Conservation (phyloP, 2,888 invertebrate species). For the Yponomeuta plumbellus region DNA sequence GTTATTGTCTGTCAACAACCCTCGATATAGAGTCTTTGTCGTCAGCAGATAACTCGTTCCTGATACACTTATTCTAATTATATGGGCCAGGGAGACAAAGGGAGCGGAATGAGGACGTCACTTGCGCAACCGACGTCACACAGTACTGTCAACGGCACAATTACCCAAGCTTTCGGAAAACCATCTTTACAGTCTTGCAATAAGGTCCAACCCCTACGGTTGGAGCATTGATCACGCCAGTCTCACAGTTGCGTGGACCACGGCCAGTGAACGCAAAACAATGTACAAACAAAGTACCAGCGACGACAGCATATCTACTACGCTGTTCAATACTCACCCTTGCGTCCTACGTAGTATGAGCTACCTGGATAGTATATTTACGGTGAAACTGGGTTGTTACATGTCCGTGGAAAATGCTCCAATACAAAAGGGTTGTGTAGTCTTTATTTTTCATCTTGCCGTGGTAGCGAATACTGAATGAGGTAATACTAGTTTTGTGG, state of each 20-base stretch:
- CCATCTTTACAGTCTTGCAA: not conserved
- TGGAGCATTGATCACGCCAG: too few species aligned
- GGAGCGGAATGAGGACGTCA: slow-evolving; percentile 3
- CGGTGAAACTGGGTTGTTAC: too few species aligned
- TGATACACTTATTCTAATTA: not conserved
- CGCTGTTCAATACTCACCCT: too few species aligned
- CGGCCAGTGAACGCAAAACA: not conserved
- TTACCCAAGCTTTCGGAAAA: not conserved
- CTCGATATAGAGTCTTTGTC: not conserved
- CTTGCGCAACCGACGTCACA: slow-evolving; percentile 1
- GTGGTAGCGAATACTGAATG: too few species aligned
- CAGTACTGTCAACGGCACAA: not conserved
- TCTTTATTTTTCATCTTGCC: too few species aligned
- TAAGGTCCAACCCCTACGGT: not conserved
- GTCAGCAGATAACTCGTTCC: not conserved
- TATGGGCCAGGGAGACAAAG: slow-evolving; percentile 2
- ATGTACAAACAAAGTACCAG: too few species aligned
- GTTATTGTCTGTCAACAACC: not conserved
- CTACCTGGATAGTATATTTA: too few species aligned
- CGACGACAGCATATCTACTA: too few species aligned
- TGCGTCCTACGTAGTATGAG: too few species aligned
- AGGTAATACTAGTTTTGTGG: too few species aligned
- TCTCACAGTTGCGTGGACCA: not conserved
- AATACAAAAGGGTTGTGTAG: too few species aligned
- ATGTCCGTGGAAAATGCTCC: too few species aligned